phyloP scores from a whole-genome alignment of 2,113 vertebrate species.

The Poeciliopsis turrubarensis region DNA sequence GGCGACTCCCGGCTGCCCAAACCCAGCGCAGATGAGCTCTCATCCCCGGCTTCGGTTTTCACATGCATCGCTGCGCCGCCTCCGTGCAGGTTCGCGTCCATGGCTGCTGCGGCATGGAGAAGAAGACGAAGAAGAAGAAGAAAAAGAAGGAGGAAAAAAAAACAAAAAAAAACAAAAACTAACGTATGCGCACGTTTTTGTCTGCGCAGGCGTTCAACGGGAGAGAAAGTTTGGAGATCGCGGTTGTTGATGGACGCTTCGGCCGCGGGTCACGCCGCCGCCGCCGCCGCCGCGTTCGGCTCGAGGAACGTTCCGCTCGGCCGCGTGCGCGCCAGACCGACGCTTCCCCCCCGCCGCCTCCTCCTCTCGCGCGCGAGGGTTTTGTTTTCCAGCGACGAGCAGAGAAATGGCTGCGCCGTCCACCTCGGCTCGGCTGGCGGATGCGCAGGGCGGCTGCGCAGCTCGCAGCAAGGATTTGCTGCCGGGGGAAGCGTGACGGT shows the following conservation, averaged over 20 bases:
- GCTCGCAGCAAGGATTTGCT: slow-evolving; percentile 68
- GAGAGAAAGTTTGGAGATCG: slow-evolving; percentile 57
- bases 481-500: slow-evolving; percentile 41
- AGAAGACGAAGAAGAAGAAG: not conserved
- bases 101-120: slow-evolving; percentile 5
- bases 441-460: slow-evolving; percentile 83
- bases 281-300: slow-evolving; percentile 6
- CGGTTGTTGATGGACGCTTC: slow-evolving; percentile 24
- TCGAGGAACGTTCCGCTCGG: not conserved
- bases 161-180: not conserved
- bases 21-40: slow-evolving; percentile 57
- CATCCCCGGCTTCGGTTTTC: slow-evolving; percentile 63
- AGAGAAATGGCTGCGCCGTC: slow-evolving; percentile 79
- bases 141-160: too few relatives aligned
- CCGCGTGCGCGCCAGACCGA: not conserved
- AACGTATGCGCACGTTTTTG: slow-evolving; percentile 1
- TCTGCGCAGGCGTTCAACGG: slow-evolving; percentile 65
- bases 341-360: not conserved
- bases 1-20: slow-evolving; percentile 62
- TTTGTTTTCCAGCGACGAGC: slow-evolving; percentile 6
- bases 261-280: not conserved
- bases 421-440: slow-evolving; percentile 41
- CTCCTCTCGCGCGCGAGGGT: not conserved
- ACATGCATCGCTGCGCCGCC: slow-evolving; percentile 45
- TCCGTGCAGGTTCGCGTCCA: slow-evolving; percentile 52